Evolutionary conservation across 2,888 invertebrate species (phyloP), one percentile per base, ranked within the genome.

Genomic region (Athalia cordata): DNA sequence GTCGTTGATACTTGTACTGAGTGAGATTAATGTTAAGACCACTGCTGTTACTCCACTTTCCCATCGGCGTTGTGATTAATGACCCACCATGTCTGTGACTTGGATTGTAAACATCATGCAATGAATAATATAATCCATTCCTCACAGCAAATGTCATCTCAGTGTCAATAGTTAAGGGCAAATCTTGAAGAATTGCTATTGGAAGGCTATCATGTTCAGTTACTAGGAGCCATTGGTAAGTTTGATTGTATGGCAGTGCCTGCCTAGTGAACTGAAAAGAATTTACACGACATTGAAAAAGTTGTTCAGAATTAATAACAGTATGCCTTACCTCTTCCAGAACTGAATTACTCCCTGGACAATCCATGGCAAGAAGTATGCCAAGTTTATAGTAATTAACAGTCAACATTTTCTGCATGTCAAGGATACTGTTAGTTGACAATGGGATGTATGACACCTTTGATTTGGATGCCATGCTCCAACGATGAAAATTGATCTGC

Each of bases 51-150:
- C 72, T 80, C 87, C 87, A 88, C 5, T 81, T 11, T 15, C 87
- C 87, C 83, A 86, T 85, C 8, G 80, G 81, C 5, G 84, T 87
- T 5, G 86, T 79, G 75, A 84, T 86, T 0, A 88, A 70, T n/a
- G 78, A 79, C 8, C 84, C 85, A 4, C 84, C 85, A 59, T 88
- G 86, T 55, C 83, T 83, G 79, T 85, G 84, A 78, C 87, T 87
- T 0, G 85, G 86, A 83, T 87, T 88, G 72, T 87, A 88, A 70
- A 86, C 81, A 13, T 88, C 87, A 62, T 85, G 86, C n/a, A 86
- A 81, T 11, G 64, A 64, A 64, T 82, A 86, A 45, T 80, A 47
- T 0, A 66, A 45, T 47, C 80, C 80, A n/a, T 77, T 77, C 67
- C 57, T 55, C 15, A 82, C 52, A n/a, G 84, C 86, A 11, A 85